Base-by-base conservation (phyloP, 2,113 vertebrate genomes). In the Paradoxurus hermaphroditus region DNA sequence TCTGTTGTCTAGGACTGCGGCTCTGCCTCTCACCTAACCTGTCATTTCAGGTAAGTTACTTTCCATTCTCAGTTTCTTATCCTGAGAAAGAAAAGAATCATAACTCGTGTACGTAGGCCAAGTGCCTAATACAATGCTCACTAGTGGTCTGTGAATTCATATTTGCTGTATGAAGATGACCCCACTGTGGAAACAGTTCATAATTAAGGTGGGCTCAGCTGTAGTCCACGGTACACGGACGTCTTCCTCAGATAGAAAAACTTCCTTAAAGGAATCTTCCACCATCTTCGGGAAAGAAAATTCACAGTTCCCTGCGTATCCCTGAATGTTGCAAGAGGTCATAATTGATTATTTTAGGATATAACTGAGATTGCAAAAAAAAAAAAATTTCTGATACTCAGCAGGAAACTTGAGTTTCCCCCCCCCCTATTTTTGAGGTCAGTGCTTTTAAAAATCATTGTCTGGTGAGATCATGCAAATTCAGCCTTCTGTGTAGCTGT, bases 381-480 rank as follows among this genome's bases (percentile, higher is more conserved):
- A 79, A 56, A 56, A 56, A 51, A 51, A 51, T 94, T 72, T 75
- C 21, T 91, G 62, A 72, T 86, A 86, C 89, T 97, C 95, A 92
- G 78, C 83, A 97, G 97, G 87, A 98, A 98, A 97, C 1, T 89
- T 97, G 63, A 14, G 4, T 23, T 97, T 87, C 84, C 21, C 4
- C 9, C 44, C 81, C 16, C 2, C 3, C 16, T 7, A 15, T 62
- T 97, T 97, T 70, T 81, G 77, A 97, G 70, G 86, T 96, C 97
- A 98, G 91, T 97, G 90, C 53, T 98, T 98, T 97, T 86, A 97
- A 98, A 98, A 98, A 95, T 91, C 77, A 92, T 81, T 97, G 81
- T 89, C 97, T 96, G 88, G 97, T 95, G 96, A 98, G 88, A 93
- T 98, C 81, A 97, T 97, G 97, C 97, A 98, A 98, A 98, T 98